These are phyloP conservation scores for Scomber scombrus DNA, from an alignment of 2,113 vertebrate species.

Conservation along the genomic window DNA sequence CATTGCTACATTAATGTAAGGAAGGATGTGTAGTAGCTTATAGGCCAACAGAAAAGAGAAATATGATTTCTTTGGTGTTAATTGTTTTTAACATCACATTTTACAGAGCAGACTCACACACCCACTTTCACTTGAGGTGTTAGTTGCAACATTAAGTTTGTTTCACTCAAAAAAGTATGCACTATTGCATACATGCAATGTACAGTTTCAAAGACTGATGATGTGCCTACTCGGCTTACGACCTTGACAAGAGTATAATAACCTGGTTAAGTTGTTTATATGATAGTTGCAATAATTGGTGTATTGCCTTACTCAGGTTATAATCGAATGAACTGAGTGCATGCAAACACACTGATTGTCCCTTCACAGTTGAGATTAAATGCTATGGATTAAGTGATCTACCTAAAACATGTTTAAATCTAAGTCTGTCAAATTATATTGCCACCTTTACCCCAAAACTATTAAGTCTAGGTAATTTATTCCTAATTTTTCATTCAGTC, in stretches of 20 bases:
- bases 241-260: conserved; percentile 24
- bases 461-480: not conserved
- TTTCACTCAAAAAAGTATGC: conserved; percentile 32
- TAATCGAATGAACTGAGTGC: conserved; percentile 3
- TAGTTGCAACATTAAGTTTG: conserved; percentile 13
- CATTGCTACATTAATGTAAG: not conserved
- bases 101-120: not conserved
- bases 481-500: not conserved
- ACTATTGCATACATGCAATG: conserved; percentile 2
- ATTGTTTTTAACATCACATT: conserved; percentile 25
- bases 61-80: not conserved
- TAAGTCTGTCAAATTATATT: not conserved
- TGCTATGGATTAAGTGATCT: conserved; percentile 18
- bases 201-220: conserved; percentile 40
- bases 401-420: not conserved
- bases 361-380: conserved; percentile 17
- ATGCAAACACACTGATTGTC: conserved; percentile 11
- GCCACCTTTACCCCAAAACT: conserved; percentile 9
- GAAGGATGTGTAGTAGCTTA: not conserved
- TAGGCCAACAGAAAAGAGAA: not conserved
- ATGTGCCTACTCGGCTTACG: not conserved
- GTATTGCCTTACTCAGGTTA: not conserved
- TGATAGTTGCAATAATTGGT: conserved; percentile 2
- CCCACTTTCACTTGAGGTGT: conserved; percentile 8
- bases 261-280: conserved; percentile 29